Base-by-base conservation (phyloP, 1,140 invertebrate genomes). In the Polypedilum pembai region DNA sequence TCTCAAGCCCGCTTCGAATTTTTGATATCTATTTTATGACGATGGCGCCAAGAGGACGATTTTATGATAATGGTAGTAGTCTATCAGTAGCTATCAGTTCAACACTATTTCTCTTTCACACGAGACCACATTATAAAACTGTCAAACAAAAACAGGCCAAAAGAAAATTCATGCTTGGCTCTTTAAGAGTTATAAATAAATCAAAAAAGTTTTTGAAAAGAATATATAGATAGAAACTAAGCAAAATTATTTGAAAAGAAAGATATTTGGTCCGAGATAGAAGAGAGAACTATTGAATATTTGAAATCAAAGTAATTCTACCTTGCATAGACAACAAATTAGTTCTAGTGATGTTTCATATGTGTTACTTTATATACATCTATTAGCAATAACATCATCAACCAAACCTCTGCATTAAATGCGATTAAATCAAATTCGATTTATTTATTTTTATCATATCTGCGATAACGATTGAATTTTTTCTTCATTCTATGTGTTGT, bases 341-440 rank as follows among this genome's bases (percentile, higher is more conserved):
- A 33, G 2, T 33, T 33, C 5, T 5, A 33, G 24, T 1, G 24
- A 33, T 33, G 24, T 33, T 33, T 33, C 5, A 33, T 33, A 33
- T 33, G 24, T 33, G 24, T 33, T 33, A 33, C 24, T 33, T 5
- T 33, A 33, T 33, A 33, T 33, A 33, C 24, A 33, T 33, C 24
- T 33, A 33, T 33, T 33, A 33, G 24, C 24, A 33, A 33, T 33
- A 33, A 1, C 65, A 69, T 21, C 65, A 69, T 8, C 65, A 69
- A n/a, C 45, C 10, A 56, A 56, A 56, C 65, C 17, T 21, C 65
- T 69, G 65, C 17, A 69, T 69, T 69, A 69, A 69, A 69, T 21
- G 18, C 65, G 65, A 69, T 69, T 69, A 69, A 69, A 69, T 69
- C 65, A 69, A 69, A 69, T 69, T 69, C 65, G 65, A 69, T 69